Evolutionary conservation across 2,888 invertebrate genomes (phyloP).

Genomic region (Podabrus alpinus): DNA sequence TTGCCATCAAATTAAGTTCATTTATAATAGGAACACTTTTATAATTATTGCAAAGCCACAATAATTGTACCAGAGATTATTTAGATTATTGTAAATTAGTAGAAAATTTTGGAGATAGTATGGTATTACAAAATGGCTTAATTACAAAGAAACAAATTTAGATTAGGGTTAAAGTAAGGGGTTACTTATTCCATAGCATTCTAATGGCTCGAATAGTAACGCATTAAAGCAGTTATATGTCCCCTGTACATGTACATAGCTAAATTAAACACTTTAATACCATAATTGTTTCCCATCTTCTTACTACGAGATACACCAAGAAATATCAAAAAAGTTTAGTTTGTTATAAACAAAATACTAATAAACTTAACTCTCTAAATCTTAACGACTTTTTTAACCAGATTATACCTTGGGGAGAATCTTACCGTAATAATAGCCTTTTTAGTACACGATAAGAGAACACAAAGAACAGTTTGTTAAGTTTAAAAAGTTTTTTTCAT

Average conservation of each 20-base stretch:
- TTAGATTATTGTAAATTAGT: slow-evolving; percentile 3
- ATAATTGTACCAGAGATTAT: background rate
- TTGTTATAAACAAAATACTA: background rate
- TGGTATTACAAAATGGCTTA: slow-evolving; percentile 26
- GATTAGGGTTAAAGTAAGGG: slow-evolving; percentile 23
- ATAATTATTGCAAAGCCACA: background rate
- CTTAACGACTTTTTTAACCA: background rate
- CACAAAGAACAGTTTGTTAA: background rate
- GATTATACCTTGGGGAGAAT: background rate
- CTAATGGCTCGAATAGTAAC: slow-evolving; percentile 25
- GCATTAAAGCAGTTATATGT: slow-evolving; percentile 18
- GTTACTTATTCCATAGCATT: slow-evolving; percentile 18
- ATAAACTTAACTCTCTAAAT: background rate
- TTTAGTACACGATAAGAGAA: background rate
- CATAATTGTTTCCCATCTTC: background rate
- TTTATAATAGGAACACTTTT: background rate
- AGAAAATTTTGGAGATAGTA: slow-evolving; percentile 3
- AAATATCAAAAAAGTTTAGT: background rate
- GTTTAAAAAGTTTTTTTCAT: background rate
- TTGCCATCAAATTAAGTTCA: background rate
- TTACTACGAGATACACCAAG: background rate
- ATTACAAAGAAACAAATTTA: slow-evolving; percentile 28
- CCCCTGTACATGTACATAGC: slow-evolving; percentile 11
- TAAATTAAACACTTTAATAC: background rate
- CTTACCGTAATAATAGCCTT: background rate